Evolutionary conservation across 2,113 vertebrate genomes (phyloP), one percentile per base, ranked within the genome.

Genomic region (Hydropotes inermis): DNA sequence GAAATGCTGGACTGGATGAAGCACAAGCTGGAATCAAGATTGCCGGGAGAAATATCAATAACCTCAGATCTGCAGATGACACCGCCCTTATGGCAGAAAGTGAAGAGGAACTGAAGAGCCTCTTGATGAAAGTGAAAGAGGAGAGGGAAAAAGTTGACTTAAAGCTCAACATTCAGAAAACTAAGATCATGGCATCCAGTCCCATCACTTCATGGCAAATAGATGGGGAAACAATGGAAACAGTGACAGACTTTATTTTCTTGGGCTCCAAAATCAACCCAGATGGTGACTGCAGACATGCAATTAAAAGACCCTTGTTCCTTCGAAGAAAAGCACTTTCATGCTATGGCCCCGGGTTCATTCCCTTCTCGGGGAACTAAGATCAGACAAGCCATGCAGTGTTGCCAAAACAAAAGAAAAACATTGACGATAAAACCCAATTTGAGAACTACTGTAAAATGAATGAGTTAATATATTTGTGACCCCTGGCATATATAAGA

Each of bases 381-480:
- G 45, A 81, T 81, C 78, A 0, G 0, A 28, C 28, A 81, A 33
- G 78, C 16, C 45, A 81, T 30, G 9, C 5, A 50, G 8, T 81
- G 78, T 50, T 30, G 27, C 16, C 45, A 81, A 33, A 50, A 81
- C 78, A 81, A 33, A 79, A 70, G 64, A 70, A 43, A 78, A 93
- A 87, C 36, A 55, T 36, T 17, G 14, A 70, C 57, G 13, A 74
- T 81, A 95, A 70, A 55, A 28, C 28, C 13, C 45, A 95, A 86
- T 81, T 94, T 84, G 39, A 89, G 28, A 90, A 81, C 23, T 87
- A 27, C 13, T 94, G 28, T 82, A 39, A 87, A 95, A 95, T 84
- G 27, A 96, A 84, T 70, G 17, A 86, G 14, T 89, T 52, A 9
- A 78, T 39, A 36, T 83, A 54, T 54, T 79, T 92, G 21, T 92